Evolutionary conservation across 2,113 vertebrate genomes (phyloP), one percentile per base, ranked within the genome.

Genomic region (Hucho hucho): DNA sequence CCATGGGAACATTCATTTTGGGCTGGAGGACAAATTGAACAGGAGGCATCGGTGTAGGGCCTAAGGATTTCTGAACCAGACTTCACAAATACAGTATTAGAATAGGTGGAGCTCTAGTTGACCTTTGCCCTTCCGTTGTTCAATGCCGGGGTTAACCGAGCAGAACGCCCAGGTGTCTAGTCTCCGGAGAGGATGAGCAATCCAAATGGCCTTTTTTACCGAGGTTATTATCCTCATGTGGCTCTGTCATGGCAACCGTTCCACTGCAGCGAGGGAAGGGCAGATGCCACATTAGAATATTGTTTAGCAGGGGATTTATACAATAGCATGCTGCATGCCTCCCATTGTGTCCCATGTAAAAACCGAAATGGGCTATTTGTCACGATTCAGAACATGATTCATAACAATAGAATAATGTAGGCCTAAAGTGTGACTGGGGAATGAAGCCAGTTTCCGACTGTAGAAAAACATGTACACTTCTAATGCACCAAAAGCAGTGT

Each of bases 181-280:
- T 58, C 53, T 70, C 64, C 7, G 56, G 69, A 68, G 64, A 53
- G 29, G 26, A 46, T 26, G 32, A 43, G 32, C 68, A 49, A 75
- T 56, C 58, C 47, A 75, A 75, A 80, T 65, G 32, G 73, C 73
- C 75, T 75, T 78, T 77, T 75, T 72, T 66, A 71, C 75, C 73
- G 70, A 73, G 64, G 72, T 81, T 80, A 86, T 85, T 84, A 81
- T 77, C 75, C 77, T 81, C 73, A 37, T 85, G 79, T 74, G 87
- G 82, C 81, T 84, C 80, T 70, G 84, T 80, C 81, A 76, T 78
- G 71, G 81, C 64, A 78, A 81, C 68, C 64, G 76, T 72, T 53
- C 76, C 61, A 72, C 43, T 66, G 25, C 47, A 64, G 53, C 47
- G 20, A 69, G 56, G 25, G 70, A 68, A 69, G 61, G 28, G 74